A percentile compares a stretch with the other conserved stretches of the same genome.
These are phyloP conservation scores for Papilio polytes DNA, from an alignment of 1,140 invertebrate genomes.

Conservation along the genomic window DNA sequence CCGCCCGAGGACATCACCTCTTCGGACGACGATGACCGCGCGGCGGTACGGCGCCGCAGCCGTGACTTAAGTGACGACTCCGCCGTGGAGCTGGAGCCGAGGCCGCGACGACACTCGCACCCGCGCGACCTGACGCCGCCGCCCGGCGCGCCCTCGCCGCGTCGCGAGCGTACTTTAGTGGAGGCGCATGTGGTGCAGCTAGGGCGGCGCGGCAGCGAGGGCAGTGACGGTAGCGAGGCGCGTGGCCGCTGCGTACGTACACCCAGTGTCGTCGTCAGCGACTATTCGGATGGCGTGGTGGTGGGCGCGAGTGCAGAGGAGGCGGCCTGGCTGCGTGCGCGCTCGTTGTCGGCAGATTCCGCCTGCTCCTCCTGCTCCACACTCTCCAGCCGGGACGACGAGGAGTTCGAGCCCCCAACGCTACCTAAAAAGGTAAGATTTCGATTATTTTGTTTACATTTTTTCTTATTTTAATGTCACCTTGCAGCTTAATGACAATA, in stretches of 20 bases:
- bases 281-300: conserved; percentile 90
- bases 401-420: conserved; percentile 77
- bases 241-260: conserved; percentile 88
- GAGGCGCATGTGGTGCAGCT: conserved; percentile 79
- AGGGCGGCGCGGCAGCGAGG: conserved; percentile 74
- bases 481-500: not conserved
- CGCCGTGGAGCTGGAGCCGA: conserved; percentile 77
- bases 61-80: conserved; percentile 79
- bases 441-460: not conserved
- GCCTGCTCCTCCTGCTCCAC: conserved; percentile 87
- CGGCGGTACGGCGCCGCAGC: conserved; percentile 71
- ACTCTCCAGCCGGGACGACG: conserved; percentile 88
- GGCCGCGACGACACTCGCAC: conserved; percentile 66
- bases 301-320: conserved; percentile 87
- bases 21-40: conserved; percentile 76
- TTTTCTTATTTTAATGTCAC: not conserved
- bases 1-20: conserved; percentile 74
- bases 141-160: conserved; percentile 66
- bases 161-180: conserved; percentile 74
- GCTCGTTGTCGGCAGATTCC: conserved; percentile 85
- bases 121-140: conserved; percentile 72
- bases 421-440: conserved; percentile 74
- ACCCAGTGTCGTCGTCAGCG: conserved; percentile 92
- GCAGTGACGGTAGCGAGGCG: conserved; percentile 76
- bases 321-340: conserved; percentile 86